A percentile compares a stretch with the other conserved stretches of the same genome.
phyloP scores from a whole-genome alignment of 53 echinoderm and acorn worm species.

The Temnopleurus reevesii region DNA sequence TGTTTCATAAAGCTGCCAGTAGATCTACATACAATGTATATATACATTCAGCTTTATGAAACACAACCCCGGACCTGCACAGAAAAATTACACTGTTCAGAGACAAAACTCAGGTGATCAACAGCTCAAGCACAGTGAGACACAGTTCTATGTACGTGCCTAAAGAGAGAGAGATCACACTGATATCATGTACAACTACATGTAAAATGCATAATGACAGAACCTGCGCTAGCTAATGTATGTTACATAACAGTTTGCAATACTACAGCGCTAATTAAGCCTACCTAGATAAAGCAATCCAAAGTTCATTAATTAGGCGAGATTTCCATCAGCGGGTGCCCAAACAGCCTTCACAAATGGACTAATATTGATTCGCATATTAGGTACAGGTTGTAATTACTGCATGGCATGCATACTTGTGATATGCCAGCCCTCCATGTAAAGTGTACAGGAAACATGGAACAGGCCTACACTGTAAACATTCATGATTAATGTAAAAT shows the following conservation, averaged over 20 bases:
- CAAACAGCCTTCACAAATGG: not conserved
- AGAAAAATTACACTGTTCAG: too few relatives aligned
- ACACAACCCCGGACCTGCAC: too few relatives aligned
- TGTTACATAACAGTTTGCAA: slow-evolving; percentile 25
- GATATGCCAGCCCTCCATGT: not conserved
- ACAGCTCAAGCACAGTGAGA: too few relatives aligned
- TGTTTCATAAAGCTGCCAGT: too few relatives aligned
- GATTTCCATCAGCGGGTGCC: not conserved
- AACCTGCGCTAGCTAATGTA: not conserved
- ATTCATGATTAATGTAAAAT: not conserved
- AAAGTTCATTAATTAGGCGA: slow-evolving; percentile 11
- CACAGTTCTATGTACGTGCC: too few relatives aligned
- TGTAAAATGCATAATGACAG: too few relatives aligned
- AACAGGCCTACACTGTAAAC: not conserved
- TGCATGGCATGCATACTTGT: not conserved
- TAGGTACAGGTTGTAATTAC: slow-evolving; percentile 4
- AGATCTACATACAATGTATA: too few relatives aligned
- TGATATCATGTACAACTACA: too few relatives aligned
- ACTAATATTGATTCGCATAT: slow-evolving; percentile 17
- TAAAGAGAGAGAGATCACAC: too few relatives aligned
- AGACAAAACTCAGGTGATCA: too few relatives aligned
- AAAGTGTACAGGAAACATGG: not conserved
- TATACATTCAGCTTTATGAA: too few relatives aligned
- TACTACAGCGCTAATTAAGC: not conserved
- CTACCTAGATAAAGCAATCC: not conserved